Evolutionary conservation across 2,797 vertebrate species (phyloP), one percentile per base, ranked within the genome.

Genomic region (Fringilla coelebs): DNA sequence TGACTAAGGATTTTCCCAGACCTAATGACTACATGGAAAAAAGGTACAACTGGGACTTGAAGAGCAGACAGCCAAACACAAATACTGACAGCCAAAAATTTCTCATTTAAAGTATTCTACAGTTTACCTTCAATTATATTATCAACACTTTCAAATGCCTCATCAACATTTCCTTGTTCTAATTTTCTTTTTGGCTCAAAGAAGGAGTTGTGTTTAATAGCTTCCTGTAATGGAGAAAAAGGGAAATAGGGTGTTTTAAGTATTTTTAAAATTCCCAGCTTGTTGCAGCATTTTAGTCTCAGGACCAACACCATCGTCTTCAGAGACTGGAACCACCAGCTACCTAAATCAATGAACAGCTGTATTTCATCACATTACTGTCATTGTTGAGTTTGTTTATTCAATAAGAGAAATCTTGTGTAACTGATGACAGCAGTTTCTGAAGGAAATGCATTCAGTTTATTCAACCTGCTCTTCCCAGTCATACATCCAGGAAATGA

Each of bases 51-150:
- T 36, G 17, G 40, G 11, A 70, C 54, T 36, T 67, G 48, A 85
- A 61, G 51, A 85, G 71, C 22, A 80, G 73, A 66, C 21, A 89
- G 34, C 40, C 12, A 93, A 60, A 63, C 13, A 2, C 40, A 93
- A 81, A 90, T 60, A 62, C 5, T 38, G 45, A 55, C 43, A 70
- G 48, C 11, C 38, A 65, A 77, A 76, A 51, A 38, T 48, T 76
- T 91, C 12, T 45, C 61, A 92, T 12, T 17, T 65, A 52, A 76
- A 19, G 29, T 28, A 82, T 68, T 75, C 20, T 87, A 52, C 14
- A 51, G 43, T 85, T 97, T 97, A 98, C 98, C 98, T 98, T 98
- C 97, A 78, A 97, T 78, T 88, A 97, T 84, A 41, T 97, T 89
- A 90, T 98, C 97, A 4, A 95, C 97, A 46, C 72, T 94, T 94